These are phyloP conservation scores for Lasiurus cinereus DNA, from an alignment of 2,113 vertebrate genomes.

Conservation along the genomic window DNA sequence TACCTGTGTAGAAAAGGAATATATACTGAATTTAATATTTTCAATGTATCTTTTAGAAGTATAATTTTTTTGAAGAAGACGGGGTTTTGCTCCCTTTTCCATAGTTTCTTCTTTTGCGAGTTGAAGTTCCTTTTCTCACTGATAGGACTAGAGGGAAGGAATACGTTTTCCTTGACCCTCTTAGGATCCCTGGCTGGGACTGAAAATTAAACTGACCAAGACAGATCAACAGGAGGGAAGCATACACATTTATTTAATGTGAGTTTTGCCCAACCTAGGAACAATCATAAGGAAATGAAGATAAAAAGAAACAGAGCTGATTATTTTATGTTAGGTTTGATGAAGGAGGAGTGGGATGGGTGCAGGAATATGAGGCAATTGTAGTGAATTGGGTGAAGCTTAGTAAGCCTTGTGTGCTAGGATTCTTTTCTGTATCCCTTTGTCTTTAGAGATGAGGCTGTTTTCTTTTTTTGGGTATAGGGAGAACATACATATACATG, in stretches of 20 bases:
- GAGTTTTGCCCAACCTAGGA: not conserved
- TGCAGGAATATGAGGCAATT: not conserved
- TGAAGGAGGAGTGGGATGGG: not conserved
- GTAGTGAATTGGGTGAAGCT: not conserved
- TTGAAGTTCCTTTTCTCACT: conserved; percentile 29
- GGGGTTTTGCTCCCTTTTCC: not conserved
- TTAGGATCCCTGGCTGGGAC: not conserved
- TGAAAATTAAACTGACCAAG: conserved; percentile 36
- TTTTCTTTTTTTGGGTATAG: not conserved
- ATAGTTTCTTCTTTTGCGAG: conserved; percentile 19
- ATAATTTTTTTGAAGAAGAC: conserved; percentile 19
- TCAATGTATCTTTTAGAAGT: conserved; percentile 1
- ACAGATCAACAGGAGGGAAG: not conserved
- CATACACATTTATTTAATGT: not conserved
- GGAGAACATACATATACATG: not conserved
- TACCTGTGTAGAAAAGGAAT: not conserved
- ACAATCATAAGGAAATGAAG: not conserved
- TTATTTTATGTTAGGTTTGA: not conserved
- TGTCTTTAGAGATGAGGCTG: not conserved
- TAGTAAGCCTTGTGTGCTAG: not conserved
- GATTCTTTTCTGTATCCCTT: not conserved
- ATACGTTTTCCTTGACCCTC: not conserved
- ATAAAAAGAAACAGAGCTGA: not conserved
- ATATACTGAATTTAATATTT: conserved; percentile 21
- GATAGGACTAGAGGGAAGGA: not conserved